phyloP scores from a whole-genome alignment of 2,888 invertebrate species.

The Pantelozetes paolii region DNA sequence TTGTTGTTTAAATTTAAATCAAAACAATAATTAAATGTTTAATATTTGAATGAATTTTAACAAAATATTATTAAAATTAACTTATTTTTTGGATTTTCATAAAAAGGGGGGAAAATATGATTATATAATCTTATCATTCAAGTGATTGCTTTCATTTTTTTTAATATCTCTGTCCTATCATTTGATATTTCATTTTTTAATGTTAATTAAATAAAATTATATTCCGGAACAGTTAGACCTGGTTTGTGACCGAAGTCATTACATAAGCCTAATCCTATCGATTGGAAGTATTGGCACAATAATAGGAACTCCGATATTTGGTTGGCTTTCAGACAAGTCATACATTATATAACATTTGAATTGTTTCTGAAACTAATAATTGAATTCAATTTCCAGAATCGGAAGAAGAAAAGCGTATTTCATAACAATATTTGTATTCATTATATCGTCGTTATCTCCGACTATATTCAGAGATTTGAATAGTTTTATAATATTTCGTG shows the following conservation, averaged over 20 bases:
- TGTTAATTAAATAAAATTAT: too few species aligned
- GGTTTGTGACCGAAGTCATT: constrained; percentile 45
- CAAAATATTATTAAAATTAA: too few species aligned
- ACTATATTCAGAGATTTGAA: constrained; percentile 43
- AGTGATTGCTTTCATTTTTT: too few species aligned
- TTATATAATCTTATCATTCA: too few species aligned
- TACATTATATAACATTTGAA: background rate
- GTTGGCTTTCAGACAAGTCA: constrained; percentile 45
- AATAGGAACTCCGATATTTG: constrained; percentile 45
- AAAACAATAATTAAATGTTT: too few species aligned
- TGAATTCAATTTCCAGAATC: constrained; percentile 40
- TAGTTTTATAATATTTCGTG: constrained; percentile 43
- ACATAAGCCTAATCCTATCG: constrained; percentile 42
- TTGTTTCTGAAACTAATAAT: background rate
- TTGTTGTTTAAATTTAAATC: too few species aligned
- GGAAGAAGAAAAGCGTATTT: constrained; percentile 44
- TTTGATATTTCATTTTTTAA: too few species aligned
- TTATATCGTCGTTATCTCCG: constrained; percentile 38
- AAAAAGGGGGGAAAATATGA: too few species aligned
- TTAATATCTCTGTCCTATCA: too few species aligned
- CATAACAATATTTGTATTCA: constrained; percentile 41
- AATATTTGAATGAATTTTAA: too few species aligned
- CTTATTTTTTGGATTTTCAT: too few species aligned
- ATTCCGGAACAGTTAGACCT: constrained; percentile 42
- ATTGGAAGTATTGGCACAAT: constrained; percentile 44